Base-by-base conservation (phyloP, 2,888 invertebrate genomes). In the Seira ritae region DNA sequence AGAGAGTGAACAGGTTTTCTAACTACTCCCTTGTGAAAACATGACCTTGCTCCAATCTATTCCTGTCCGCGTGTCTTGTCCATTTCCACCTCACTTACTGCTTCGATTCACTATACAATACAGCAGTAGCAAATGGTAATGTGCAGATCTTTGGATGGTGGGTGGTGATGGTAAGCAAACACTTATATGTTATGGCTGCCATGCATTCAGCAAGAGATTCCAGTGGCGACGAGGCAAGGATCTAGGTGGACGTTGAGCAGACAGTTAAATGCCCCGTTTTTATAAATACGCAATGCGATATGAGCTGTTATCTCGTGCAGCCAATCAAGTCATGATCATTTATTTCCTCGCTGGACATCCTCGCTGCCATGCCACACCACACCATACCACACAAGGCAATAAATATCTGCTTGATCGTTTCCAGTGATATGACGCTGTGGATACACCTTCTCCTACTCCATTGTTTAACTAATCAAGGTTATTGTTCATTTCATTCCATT, bases 241-340 rank as follows among this genome's bases (percentile, higher is more conserved):
- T 31, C 31, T 31, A 62, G 62, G 62, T 62, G 62, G 62, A 62
- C 62, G 20, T 10, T 62, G 31, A 31, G 31, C 31, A 31, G 31
- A 31, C 31, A 31, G 31, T 31, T 31, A 31, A 31, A 31, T 20
- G 50, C 6, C 6, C 15, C 62, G n/a, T 62, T 62, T 62, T 62
- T 62, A 62, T 62, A 62, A 62, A 62, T 62, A 62, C 62, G 62
- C 62, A 62, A 62, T 62, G 62, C 62, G 62, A 62, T 62, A 62
- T 62, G 62, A 62, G 62, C 62, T 62, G 62, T 62, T 62, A 62
- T 62, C 62, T 62, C 12, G 19, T 3, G 3, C 12, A 62, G 62
- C 62, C 62, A 62, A 62, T 62, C 62, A 20, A 62, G 20, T 20
- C 62, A 3, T 62, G 22, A 19, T 62, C 62, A 62, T 62, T 62